These are phyloP conservation scores for Sebastes matsubarae DNA, from an alignment of 2,797 vertebrate species.

Conservation along the genomic window DNA sequence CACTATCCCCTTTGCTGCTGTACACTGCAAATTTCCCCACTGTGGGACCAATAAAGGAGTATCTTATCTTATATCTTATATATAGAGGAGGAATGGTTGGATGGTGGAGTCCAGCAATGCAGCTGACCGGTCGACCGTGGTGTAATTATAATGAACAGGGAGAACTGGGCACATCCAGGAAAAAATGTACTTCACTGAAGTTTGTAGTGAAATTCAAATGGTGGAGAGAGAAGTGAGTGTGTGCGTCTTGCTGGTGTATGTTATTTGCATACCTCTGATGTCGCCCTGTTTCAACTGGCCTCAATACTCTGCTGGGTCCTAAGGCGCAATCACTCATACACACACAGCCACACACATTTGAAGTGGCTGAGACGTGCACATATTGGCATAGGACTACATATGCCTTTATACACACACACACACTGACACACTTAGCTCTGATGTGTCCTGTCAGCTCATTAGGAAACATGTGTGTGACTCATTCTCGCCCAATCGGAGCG, in stretches of 20 bases:
- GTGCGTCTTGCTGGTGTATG: not conserved
- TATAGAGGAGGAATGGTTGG: not conserved
- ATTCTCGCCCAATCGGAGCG: conserved; percentile 10
- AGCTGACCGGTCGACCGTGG: not conserved
- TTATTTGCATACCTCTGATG: conserved; percentile 51
- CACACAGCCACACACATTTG: conserved; percentile 1
- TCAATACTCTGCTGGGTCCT: conserved; percentile 24
- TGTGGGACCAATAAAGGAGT: no score
- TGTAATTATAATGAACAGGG: not conserved
- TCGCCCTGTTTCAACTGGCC: conserved; percentile 36
- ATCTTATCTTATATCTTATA: no score
- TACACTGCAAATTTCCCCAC: no score
- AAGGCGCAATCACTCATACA: conserved; percentile 14
- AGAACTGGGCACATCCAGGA: no score
- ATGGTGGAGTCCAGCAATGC: not conserved
- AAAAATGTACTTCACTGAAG: not conserved
- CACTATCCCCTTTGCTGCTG: no score
- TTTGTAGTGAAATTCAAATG: not conserved
- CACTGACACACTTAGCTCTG: not conserved
- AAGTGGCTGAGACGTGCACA: not conserved
- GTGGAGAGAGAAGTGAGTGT: not conserved
- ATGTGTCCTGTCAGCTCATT: conserved; percentile 46
- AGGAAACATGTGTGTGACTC: conserved; percentile 41
- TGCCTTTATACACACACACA: not conserved
- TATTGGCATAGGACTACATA: not conserved